These are phyloP conservation scores for Ameiurus melas DNA, from an alignment of 2,113 vertebrate genomes.

Conservation along the genomic window DNA sequence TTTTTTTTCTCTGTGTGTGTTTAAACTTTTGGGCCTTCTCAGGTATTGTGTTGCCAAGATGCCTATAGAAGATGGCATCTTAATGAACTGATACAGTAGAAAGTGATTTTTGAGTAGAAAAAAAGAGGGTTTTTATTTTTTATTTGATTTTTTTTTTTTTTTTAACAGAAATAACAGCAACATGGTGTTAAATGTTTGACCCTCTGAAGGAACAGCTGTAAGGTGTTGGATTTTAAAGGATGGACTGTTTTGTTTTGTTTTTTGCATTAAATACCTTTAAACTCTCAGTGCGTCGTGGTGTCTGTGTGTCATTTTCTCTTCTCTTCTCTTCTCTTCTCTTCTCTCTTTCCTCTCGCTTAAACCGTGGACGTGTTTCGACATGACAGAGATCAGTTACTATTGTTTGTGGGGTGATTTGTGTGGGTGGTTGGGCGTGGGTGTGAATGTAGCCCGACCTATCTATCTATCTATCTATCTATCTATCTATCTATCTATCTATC, in stretches of 20 bases:
- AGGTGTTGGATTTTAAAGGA: constrained; percentile 67
- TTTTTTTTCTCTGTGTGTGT: constrained; percentile 69
- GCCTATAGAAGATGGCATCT: constrained; percentile 54
- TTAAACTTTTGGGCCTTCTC: constrained; percentile 81
- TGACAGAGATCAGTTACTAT: constrained; percentile 21
- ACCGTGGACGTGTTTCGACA: constrained; percentile 35
- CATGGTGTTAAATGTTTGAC: constrained; percentile 9
- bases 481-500: too few species aligned
- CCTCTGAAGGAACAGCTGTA: constrained; percentile 60
- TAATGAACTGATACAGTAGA: constrained; percentile 31
- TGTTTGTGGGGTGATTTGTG: neutral
- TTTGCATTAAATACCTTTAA: constrained; percentile 68
- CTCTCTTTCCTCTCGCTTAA: constrained; percentile 22
- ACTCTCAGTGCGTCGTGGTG: constrained; percentile 19
- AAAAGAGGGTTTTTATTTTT: constrained; percentile 12
- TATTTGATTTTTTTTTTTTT: neutral
- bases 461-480: neutral
- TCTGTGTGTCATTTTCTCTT: constrained; percentile 3
- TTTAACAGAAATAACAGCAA: neutral
- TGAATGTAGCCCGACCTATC: neutral
- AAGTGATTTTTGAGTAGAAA: constrained; percentile 26
- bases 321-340: neutral
- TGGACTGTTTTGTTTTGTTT: constrained; percentile 54
- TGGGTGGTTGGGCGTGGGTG: neutral
- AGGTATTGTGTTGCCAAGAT: constrained; percentile 81